These are phyloP conservation scores for Calyptommatus sinebrachiatus DNA, from an alignment of 2,113 vertebrate species.

Conservation along the genomic window DNA sequence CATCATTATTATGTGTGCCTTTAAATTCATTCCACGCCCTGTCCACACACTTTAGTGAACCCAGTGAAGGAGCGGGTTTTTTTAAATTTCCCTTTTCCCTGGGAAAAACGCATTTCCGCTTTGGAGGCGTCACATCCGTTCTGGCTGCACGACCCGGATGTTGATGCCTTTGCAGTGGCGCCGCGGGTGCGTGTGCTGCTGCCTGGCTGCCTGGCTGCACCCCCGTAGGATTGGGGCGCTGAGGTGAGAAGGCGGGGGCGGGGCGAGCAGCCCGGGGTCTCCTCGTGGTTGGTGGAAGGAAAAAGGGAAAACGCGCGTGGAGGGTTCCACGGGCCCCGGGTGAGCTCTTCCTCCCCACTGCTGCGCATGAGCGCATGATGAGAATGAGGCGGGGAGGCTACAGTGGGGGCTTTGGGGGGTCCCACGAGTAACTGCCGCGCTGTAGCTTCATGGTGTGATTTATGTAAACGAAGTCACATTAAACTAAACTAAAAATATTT, in stretches of 20 bases:
- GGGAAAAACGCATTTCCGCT: background rate
- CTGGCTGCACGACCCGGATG: constrained; percentile 3
- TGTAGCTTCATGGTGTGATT: no score
- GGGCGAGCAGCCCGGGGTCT: no score
- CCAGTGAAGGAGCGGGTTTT: no score
- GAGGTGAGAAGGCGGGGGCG: background rate
- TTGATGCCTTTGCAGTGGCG: background rate
- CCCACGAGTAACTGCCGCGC: background rate
- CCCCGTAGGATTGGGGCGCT: background rate
- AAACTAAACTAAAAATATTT: no score
- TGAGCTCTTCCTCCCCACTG: no score
- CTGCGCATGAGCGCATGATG: background rate
- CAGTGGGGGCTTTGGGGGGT: background rate
- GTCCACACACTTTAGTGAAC: accelerated
- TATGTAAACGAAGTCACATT: no score
- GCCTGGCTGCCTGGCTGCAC: no score
- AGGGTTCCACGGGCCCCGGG: background rate
- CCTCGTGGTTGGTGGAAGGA: accelerated
- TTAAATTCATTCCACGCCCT: background rate
- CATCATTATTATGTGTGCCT: background rate
- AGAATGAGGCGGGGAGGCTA: no score
- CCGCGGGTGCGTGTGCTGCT: no score
- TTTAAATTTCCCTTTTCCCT: background rate
- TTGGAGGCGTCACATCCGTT: background rate
- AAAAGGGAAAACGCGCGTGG: background rate